Evolutionary conservation across 2,113 vertebrate species (phyloP).

Genomic region (Nycticebus coucang): DNA sequence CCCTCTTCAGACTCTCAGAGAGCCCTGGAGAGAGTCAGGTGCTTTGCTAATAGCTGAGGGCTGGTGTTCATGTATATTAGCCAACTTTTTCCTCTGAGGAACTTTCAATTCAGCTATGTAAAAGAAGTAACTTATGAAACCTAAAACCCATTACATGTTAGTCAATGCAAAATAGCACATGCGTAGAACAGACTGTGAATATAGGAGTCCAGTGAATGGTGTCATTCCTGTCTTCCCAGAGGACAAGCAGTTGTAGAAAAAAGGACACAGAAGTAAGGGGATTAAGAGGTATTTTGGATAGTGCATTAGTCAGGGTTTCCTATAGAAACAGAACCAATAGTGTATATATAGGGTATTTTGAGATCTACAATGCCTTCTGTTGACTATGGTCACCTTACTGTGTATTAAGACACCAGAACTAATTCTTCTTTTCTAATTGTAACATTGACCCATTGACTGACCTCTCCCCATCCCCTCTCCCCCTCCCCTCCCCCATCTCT

Average conservation of each 20-base stretch:
- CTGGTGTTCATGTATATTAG: neutral
- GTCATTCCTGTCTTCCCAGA: neutral
- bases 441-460: neutral
- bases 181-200: neutral
- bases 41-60: neutral
- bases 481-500: neutral
- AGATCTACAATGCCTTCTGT: neutral
- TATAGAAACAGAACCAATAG: neutral
- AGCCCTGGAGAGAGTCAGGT: neutral
- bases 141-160: neutral
- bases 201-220: neutral
- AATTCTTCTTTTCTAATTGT: neutral
- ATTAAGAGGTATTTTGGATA: neutral
- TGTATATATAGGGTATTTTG: neutral
- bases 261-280: neutral
- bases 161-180: neutral
- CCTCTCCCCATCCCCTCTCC: neutral
- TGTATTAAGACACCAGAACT: neutral
- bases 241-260: neutral
- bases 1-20: neutral
- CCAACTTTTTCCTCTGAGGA: neutral
- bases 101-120: neutral
- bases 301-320: neutral
- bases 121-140: neutral
- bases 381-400: neutral